Conservation (phyloP, 64 coral and sea anemone genomes). For the Astreopora myriophthalma region DNA sequence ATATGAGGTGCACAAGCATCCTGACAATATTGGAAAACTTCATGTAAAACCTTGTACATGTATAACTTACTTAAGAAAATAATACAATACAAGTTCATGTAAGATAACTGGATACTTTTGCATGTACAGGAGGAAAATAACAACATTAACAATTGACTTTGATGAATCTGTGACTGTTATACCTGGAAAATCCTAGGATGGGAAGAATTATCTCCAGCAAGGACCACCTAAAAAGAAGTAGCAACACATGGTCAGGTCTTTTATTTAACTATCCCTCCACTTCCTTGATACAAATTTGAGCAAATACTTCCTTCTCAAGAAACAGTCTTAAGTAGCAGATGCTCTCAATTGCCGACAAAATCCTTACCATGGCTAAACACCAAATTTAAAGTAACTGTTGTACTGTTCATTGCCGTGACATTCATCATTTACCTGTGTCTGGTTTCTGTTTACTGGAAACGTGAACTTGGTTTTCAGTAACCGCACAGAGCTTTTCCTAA, state of each 20-base stretch:
- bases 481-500: not conserved
- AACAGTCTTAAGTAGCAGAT: too few species aligned
- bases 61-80: too few species aligned
- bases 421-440: not conserved
- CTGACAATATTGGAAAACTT: not conserved
- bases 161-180: not conserved
- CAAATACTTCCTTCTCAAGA: too few species aligned
- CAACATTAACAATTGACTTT: not conserved
- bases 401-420: not conserved
- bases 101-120: too few species aligned
- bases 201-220: not conserved
- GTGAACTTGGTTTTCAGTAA: conserved; percentile 8
- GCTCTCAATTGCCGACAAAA: too few species aligned
- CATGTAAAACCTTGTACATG: not conserved
- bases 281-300: too few species aligned
- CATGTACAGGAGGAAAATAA: not conserved
- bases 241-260: not conserved
- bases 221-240: not conserved
- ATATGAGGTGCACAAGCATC: conserved; percentile 55
- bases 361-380: too few species aligned
- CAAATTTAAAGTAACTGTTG: too few species aligned
- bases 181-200: not conserved
- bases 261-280: not conserved
- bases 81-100: too few species aligned
- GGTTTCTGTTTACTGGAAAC: not conserved